Conservation (phyloP, 2,888 invertebrate genomes). For the Coelogynopora nodosa region DNA sequence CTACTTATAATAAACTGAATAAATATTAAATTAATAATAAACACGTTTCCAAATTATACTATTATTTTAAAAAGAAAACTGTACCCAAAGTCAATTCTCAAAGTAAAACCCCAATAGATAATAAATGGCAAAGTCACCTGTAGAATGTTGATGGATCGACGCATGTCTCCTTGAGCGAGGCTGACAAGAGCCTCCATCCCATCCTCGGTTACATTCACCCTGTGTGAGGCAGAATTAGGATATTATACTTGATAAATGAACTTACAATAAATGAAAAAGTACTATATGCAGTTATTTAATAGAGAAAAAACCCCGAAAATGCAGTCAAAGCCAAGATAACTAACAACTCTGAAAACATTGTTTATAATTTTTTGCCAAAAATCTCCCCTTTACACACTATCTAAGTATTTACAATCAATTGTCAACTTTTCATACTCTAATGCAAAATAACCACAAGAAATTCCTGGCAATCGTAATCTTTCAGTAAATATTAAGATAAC, state of each 20-base stretch:
- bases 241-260: background rate
- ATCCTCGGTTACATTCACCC: slow-evolving; percentile 78
- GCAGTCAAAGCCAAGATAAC: too few relatives aligned
- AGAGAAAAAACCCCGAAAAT: too few relatives aligned
- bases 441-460: background rate
- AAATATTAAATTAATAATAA: too few relatives aligned
- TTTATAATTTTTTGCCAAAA: too few relatives aligned
- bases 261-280: background rate
- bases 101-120: slow-evolving; percentile 78
- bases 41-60: too few relatives aligned
- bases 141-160: slow-evolving; percentile 88
- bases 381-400: too few relatives aligned
- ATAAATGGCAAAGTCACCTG: too few relatives aligned
- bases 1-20: too few relatives aligned
- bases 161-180: slow-evolving; percentile 92
- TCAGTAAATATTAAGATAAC: background rate
- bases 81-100: slow-evolving; percentile 80
- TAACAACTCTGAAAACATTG: too few relatives aligned
- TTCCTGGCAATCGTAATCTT: too few relatives aligned
- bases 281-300: background rate
- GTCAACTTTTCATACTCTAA: too few relatives aligned
- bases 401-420: too few relatives aligned
- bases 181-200: slow-evolving; percentile 82
- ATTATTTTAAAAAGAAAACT: slow-evolving; percentile 92
- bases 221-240: slow-evolving; percentile 57